Conservation (phyloP, 2,113 vertebrate genomes). For the Campylorhamphus procurvoides region DNA sequence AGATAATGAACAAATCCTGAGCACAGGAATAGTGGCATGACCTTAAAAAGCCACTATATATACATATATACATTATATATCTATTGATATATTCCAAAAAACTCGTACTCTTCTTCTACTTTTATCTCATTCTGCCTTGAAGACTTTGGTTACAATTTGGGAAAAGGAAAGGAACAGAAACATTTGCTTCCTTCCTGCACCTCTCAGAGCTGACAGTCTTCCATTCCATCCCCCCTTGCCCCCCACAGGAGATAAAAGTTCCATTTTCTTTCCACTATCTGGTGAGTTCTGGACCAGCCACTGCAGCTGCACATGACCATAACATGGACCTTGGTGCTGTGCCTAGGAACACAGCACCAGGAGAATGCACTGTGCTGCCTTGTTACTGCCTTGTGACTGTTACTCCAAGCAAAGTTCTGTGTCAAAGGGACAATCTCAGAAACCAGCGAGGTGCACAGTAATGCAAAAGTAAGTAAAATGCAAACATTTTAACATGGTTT, state of each 20-base stretch:
- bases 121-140: background rate
- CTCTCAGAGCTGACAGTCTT: fast-evolving
- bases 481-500: background rate
- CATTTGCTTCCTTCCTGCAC: fast-evolving
- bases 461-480: background rate
- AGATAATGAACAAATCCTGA: background rate
- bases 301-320: fast-evolving
- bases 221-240: fast-evolving
- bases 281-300: background rate
- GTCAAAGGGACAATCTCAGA: background rate
- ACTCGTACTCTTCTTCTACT: background rate
- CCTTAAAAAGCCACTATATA: background rate
- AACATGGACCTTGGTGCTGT: fast-evolving
- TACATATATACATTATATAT: background rate
- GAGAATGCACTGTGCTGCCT: background rate
- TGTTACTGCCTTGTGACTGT: background rate
- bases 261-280: background rate
- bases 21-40: background rate
- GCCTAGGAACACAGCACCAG: background rate
- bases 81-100: background rate
- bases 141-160: fast-evolving
- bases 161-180: background rate
- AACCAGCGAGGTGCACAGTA: background rate
- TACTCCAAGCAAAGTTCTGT: background rate
- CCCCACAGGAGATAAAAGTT: background rate